phyloP scores from a whole-genome alignment of 1,140 invertebrate species.

The Polypedilum pembai region DNA sequence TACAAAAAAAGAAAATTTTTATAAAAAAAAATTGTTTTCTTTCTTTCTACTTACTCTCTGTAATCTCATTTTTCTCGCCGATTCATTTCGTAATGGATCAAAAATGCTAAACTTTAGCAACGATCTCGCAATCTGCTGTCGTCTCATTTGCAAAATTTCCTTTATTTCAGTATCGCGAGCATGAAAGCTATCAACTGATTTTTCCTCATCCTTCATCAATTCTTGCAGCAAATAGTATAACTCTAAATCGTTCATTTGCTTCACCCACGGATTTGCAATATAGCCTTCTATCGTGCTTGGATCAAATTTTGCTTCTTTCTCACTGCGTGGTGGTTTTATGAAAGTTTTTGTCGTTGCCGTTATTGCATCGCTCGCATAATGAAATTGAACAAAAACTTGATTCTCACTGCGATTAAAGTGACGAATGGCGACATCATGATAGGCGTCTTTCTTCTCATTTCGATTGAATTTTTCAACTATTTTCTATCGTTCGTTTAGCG shows the following conservation, averaged over 20 bases:
- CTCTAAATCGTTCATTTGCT: conserved; percentile 54
- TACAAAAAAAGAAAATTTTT: not conserved
- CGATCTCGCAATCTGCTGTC: conserved; percentile 44
- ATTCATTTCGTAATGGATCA: conserved; percentile 49
- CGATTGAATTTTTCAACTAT: conserved; percentile 56
- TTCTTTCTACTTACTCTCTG: not conserved
- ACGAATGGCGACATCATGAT: conserved; percentile 56
- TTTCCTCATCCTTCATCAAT: conserved; percentile 48
- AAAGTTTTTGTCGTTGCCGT: conserved; percentile 57
- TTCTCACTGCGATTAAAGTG: conserved; percentile 54
- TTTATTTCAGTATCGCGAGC: conserved; percentile 47
- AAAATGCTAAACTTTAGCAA: conserved; percentile 46
- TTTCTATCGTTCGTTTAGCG: conserved; percentile 45
- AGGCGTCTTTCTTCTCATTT: conserved; percentile 47
- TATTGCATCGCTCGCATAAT: conserved; percentile 58
- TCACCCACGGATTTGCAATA: conserved; percentile 54
- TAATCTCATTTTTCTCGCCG: conserved; percentile 36
- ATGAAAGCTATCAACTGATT: conserved; percentile 39
- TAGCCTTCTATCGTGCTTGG: conserved; percentile 56
- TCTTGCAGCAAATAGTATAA: conserved; percentile 48
- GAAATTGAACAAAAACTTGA: conserved; percentile 58
- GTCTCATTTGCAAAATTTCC: conserved; percentile 45
- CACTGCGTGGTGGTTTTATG: conserved; percentile 59
- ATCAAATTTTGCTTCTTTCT: conserved; percentile 53
- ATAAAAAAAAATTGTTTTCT: not conserved